Percentiles rank a stretch among this genome's conserved stretches.
Evolutionary conservation across 2,888 invertebrate species (phyloP).

Genomic region (Orthosia gracilis): DNA sequence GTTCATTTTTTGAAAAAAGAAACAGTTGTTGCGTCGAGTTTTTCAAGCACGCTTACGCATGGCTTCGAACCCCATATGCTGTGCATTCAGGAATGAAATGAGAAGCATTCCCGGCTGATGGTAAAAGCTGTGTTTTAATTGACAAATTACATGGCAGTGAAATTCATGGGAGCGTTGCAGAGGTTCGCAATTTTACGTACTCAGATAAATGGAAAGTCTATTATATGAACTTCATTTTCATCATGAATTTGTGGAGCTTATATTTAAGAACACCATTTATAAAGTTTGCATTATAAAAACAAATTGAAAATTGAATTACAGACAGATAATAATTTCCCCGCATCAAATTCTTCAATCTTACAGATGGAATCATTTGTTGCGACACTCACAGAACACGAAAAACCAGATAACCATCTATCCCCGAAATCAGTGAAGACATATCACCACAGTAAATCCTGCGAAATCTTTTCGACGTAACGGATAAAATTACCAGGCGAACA

Average conservation of each 20-base stretch:
- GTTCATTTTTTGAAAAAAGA: slow-evolving; percentile 45
- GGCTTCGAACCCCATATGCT: slow-evolving; percentile 8
- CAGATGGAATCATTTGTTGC: slow-evolving; percentile 36
- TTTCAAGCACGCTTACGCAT: slow-evolving; percentile 25
- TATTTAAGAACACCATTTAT: background rate
- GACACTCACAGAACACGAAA: slow-evolving; percentile 37
- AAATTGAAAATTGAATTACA: background rate
- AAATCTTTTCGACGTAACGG: slow-evolving; percentile 47
- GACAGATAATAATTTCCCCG: background rate
- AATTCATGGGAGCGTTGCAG: slow-evolving; percentile 12
- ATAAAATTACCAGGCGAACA: slow-evolving; percentile 58
- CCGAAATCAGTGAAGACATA: slow-evolving; percentile 53
- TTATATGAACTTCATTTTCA: slow-evolving; percentile 27
- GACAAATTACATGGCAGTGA: slow-evolving; percentile 40
- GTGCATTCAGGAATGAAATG: slow-evolving; percentile 49
- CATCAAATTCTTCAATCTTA: slow-evolving; percentile 14
- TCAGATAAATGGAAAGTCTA: slow-evolving; percentile 12
- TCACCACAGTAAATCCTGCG: slow-evolving; percentile 50
- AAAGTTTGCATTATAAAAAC: background rate
- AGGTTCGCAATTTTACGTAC: slow-evolving; percentile 14
- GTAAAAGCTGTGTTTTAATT: slow-evolving; percentile 44
- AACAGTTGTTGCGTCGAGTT: slow-evolving; percentile 25
- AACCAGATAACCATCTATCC: slow-evolving; percentile 38
- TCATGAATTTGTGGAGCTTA: background rate
- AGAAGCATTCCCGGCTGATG: slow-evolving; percentile 40